phyloP scores from a whole-genome alignment of 2,797 vertebrate genomes.

The Epinephelus malabaricus region DNA sequence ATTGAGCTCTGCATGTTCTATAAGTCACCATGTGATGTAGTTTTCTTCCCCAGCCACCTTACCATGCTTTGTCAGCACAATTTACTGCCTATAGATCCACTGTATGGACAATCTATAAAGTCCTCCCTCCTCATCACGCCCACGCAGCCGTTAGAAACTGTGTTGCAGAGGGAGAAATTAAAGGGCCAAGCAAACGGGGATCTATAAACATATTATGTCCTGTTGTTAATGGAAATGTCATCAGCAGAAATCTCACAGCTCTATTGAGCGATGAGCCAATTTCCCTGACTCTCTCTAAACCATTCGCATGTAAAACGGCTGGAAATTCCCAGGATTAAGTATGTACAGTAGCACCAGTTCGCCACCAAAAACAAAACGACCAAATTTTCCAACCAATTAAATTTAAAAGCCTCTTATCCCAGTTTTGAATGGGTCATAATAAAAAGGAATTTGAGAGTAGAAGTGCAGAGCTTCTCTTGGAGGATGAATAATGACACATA shows the following conservation, averaged over 20 bases:
- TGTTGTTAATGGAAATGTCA: slow-evolving; percentile 83
- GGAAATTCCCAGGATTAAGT: slow-evolving; percentile 75
- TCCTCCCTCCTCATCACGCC: slow-evolving; percentile 59
- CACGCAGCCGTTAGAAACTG: slow-evolving; percentile 77
- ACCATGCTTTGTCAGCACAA: slow-evolving; percentile 77
- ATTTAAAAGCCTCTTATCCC: slow-evolving; percentile 81
- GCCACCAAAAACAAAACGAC: slow-evolving; percentile 77
- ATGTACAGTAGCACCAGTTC: slow-evolving; percentile 67
- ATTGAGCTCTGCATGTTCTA: slow-evolving; percentile 61
- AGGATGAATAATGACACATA: slow-evolving; percentile 79
- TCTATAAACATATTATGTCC: slow-evolving; percentile 87
- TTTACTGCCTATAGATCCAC: slow-evolving; percentile 78
- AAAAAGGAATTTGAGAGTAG: slow-evolving; percentile 67
- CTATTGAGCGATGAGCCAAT: slow-evolving; percentile 77
- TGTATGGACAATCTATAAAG: slow-evolving; percentile 81
- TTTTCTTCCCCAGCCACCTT: slow-evolving; percentile 59
- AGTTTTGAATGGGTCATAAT: slow-evolving; percentile 68
- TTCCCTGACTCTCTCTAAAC: slow-evolving; percentile 68
- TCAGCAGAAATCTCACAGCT: slow-evolving; percentile 78
- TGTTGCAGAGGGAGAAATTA: slow-evolving; percentile 83
- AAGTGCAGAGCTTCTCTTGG: slow-evolving; percentile 67
- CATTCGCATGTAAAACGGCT: slow-evolving; percentile 81
- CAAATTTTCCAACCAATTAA: slow-evolving; percentile 88
- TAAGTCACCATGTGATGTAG: slow-evolving; percentile 49
- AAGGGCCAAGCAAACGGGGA: slow-evolving; percentile 78